These are phyloP conservation scores for Diloba caeruleocephala DNA, from an alignment of 2,888 invertebrate species.

Conservation along the genomic window DNA sequence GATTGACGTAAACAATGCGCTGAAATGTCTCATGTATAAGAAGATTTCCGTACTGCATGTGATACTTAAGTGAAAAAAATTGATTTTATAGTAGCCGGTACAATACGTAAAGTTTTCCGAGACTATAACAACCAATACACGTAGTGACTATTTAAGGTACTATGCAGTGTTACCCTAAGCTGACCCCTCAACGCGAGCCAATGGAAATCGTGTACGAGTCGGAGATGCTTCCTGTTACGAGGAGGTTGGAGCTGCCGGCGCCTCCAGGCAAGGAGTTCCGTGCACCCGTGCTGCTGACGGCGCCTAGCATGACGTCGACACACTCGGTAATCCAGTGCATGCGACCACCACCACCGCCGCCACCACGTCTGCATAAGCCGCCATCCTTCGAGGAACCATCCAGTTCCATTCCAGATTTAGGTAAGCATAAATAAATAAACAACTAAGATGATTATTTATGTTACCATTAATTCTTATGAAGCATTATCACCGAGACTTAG, in stretches of 20 bases:
- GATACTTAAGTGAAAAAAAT: conserved; percentile 60
- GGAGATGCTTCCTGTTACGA: conserved; percentile 74
- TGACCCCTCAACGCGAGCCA: conserved; percentile 82
- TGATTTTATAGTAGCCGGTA: conserved; percentile 53
- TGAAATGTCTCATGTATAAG: conserved; percentile 67
- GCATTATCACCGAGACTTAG: conserved; percentile 1
- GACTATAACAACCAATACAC: conserved; percentile 53
- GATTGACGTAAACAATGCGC: conserved; percentile 68
- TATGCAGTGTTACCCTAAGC: conserved; percentile 85
- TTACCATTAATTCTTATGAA: conserved; percentile 1
- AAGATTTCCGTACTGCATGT: conserved; percentile 69
- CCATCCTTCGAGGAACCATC: conserved; percentile 93
- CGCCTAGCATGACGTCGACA: conserved; percentile 71
- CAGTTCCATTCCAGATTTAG: conserved; percentile 96
- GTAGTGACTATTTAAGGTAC: conserved; percentile 68
- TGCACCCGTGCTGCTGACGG: conserved; percentile 80
- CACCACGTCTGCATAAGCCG: conserved; percentile 85
- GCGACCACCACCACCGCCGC: conserved; percentile 85
- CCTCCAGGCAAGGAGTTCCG: conserved; percentile 86
- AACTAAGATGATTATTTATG: background rate
- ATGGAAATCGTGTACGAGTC: conserved; percentile 76
- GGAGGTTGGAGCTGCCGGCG: conserved; percentile 83
- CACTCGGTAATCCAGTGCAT: conserved; percentile 87
- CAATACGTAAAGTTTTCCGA: conserved; percentile 31
- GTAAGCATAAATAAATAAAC: conserved; percentile 86